A percentile compares a stretch with the other conserved stretches of the same genome.
phyloP scores from a whole-genome alignment of 2,113 vertebrate genomes.

The Platysteira castanea region DNA sequence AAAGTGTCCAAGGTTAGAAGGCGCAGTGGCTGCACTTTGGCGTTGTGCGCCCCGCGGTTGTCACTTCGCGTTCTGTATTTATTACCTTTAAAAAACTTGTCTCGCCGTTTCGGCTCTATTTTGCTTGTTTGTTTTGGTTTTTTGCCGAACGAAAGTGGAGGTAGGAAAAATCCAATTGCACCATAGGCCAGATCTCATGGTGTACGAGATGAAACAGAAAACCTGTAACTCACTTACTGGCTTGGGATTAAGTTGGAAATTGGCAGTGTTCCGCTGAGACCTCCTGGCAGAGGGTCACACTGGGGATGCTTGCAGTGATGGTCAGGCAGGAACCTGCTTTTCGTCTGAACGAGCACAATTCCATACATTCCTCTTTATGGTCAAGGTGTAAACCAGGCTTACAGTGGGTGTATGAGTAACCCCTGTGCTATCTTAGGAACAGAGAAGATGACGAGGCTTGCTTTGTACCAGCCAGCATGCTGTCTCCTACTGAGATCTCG shows the following conservation, averaged over 20 bases:
- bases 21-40: accelerated
- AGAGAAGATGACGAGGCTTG: neutral
- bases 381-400: neutral
- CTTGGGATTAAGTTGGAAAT: neutral
- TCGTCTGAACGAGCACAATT: neutral
- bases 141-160: neutral
- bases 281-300: accelerated
- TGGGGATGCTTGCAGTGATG: accelerated
- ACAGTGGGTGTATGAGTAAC: neutral
- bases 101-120: accelerated
- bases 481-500: neutral
- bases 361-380: neutral
- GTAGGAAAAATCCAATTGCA: accelerated
- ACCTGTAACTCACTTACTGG: accelerated
- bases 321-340: neutral
- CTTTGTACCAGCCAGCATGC: no score
- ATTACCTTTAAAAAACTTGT: accelerated
- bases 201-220: neutral
- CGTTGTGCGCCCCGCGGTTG: accelerated
- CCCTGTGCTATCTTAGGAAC: accelerated
- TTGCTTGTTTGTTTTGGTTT: accelerated
- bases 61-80: accelerated
- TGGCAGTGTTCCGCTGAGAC: accelerated
- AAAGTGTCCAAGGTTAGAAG: no score
- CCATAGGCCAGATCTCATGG: accelerated